Base-by-base conservation (phyloP, 2,888 invertebrate genomes). In the Pachycephus smyrnensis region DNA sequence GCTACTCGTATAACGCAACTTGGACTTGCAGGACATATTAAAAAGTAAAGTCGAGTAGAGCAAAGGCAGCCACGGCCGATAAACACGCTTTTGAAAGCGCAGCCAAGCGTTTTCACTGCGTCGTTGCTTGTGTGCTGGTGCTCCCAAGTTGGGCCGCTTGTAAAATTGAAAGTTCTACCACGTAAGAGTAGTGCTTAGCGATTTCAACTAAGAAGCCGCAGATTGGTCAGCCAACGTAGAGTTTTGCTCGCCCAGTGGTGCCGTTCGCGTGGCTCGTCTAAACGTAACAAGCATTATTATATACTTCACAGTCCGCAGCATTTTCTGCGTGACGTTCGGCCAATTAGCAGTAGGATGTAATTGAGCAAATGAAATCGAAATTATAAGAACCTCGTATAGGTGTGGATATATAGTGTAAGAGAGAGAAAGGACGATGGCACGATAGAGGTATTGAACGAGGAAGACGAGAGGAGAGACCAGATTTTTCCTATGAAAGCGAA, bases 81-180 rank as follows among this genome's bases (percentile, higher is more conserved):
- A 55, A 23, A 55, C 55, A 73, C 68, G 82, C 81, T 87, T 87
- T 87, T 86, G 88, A 88, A 88, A 88, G 88, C 89, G 88, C 88
- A 85, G 86, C 87, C 84, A 83, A 71, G 69, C 78, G 81, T 84
- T 87, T 87, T 84, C 84, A 86, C 87, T 80, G 81, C 71, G 76
- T 76, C 81, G 71, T 32, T 71, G 3, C 71, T 6, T 9, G 12
- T 32, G 30, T 11, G 15, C 23, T 55, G 15, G 23, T 55, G 55
- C 15, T 55, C 15, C 9, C 55, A 55, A 9, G 23, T 55, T 55
- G 23, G 55, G 55, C 9, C 23, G 23, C 55, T 55, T 55, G 55
- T 71, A 71, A 71, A 71, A 71, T 71, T 71, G 71, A 71, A 71
- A 71, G 71, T 71, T 71, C 32, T 15, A 71, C 32, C 71, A 55